Percentiles rank a stretch among this genome's conserved stretches.
Evolutionary conservation across 2,113 vertebrate genomes (phyloP).

Genomic region (Ceuthmochares aereus): DNA sequence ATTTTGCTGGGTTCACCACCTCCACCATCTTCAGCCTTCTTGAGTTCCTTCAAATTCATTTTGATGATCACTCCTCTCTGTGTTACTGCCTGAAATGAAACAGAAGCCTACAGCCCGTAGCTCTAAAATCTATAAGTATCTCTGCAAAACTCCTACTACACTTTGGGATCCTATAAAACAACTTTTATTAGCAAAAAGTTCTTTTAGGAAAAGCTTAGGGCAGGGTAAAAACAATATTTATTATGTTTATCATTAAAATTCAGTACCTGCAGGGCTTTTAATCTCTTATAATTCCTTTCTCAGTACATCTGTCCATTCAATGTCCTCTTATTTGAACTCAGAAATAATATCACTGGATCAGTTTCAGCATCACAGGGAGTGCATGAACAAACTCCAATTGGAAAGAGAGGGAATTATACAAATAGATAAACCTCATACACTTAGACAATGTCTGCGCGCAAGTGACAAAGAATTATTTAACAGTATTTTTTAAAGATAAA

Average conservation of each 20-base stretch:
- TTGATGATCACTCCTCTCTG: background rate
- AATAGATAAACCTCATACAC: background rate
- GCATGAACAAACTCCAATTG: background rate
- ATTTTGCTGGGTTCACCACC: background rate
- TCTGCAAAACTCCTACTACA: background rate
- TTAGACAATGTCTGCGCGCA: background rate
- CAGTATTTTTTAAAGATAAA: background rate
- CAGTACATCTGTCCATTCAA: background rate
- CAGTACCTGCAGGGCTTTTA: background rate
- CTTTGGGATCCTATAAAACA: background rate
- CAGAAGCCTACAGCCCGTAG: background rate
- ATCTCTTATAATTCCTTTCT: background rate
- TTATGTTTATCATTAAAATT: background rate
- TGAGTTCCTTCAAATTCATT: background rate
- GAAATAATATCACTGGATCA: background rate
- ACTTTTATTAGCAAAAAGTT: background rate
- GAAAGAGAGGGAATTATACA: background rate
- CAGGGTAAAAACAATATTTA: background rate
- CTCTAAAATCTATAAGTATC: background rate
- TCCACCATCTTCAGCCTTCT: background rate
- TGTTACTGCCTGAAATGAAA: background rate
- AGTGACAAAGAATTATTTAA: background rate
- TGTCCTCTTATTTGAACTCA: background rate
- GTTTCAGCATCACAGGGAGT: background rate
- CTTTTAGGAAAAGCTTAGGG: background rate